Base-by-base conservation (phyloP, 2,888 invertebrate species). In the Drosophila picticornis region DNA sequence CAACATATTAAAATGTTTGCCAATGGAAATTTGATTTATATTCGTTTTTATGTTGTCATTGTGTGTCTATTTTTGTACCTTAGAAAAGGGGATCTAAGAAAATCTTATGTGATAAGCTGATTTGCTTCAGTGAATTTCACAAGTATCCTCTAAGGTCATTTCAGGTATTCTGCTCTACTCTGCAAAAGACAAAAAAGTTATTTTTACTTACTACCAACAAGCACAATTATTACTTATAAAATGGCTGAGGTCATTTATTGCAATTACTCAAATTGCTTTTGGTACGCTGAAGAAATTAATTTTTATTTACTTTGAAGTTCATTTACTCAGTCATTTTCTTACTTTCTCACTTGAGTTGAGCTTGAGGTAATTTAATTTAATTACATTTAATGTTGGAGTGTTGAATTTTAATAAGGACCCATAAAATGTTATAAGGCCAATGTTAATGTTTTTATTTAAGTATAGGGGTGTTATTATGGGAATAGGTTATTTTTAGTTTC, bases 1-100 rank as follows among this genome's bases (percentile, higher is more conserved):
- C 34, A 36, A 46, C 25, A 31, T 52, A 52, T 40, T 29, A 50
- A 60, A 60, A 36, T 55, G 25, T 46, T 63, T 53, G 16, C 40
- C 27, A 7, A 31, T 71, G 46, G 19, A 29, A 55, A 51, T 72
- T 76, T 40, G 40, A 51, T 55, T 72, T 55, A 38, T 59, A 74
- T 79, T 43, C 36, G 34, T 29, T 62, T 31, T 59, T 31, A 25
- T 69, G 10, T 58, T 58, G 58, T 70, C 50, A 36, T 36, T 51
- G 61, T 62, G 52, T 60, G 75, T 75, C 38, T 46, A 43, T 79
- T 64, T 73, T 43, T 7, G 59, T 52, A 22, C n/a, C 27, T 22
- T 6, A 11, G 19, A 48, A 43, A 53, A 22, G 1, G 36, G 25
- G 11, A 10, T 40, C 38, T 19, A 51, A 16, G 57, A 25, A 43